Conservation (phyloP, 2,888 invertebrate genomes). For the Drosophila stalkeri region DNA sequence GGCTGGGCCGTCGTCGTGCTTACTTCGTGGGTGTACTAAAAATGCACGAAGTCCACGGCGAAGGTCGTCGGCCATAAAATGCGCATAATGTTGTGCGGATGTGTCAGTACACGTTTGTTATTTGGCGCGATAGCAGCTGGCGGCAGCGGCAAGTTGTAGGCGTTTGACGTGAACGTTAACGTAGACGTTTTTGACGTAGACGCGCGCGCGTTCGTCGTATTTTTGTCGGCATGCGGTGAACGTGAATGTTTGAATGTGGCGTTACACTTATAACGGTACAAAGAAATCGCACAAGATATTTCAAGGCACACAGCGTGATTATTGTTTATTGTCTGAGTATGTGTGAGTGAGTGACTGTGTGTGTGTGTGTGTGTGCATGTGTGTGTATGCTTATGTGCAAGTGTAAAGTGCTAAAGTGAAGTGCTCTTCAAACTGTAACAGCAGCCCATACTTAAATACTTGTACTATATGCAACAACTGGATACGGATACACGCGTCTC, state of each 20-base stretch:
- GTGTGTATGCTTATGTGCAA: slow-evolving; percentile 2
- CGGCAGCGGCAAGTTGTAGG: slow-evolving; percentile 13
- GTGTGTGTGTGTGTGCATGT: background rate
- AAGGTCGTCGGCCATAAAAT: slow-evolving; percentile 83
- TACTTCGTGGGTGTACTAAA: slow-evolving; percentile 72
- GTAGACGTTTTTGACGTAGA: slow-evolving; percentile 35
- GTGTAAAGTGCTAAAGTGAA: slow-evolving; percentile 57
- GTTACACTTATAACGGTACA: slow-evolving; percentile 38
- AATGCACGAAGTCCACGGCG: slow-evolving; percentile 62
- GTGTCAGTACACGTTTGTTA: slow-evolving; percentile 83
- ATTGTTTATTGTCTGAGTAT: slow-evolving; percentile 32
- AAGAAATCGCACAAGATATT: slow-evolving; percentile 33
- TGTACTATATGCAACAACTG: slow-evolving; percentile 71
- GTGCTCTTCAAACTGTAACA: slow-evolving; percentile 60
- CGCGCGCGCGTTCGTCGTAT: slow-evolving; percentile 16
- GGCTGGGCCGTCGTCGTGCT: slow-evolving; percentile 1
- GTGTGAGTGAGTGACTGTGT: background rate
- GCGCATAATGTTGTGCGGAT: slow-evolving; percentile 81
- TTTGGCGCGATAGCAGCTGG: slow-evolving; percentile 76
- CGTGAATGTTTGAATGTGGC: slow-evolving; percentile 34
- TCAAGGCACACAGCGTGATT: slow-evolving; percentile 29
- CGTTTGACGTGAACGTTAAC: slow-evolving; percentile 10
- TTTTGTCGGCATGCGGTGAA: slow-evolving; percentile 49
- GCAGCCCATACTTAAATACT: slow-evolving; percentile 28
- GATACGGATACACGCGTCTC: slow-evolving; percentile 69